These are phyloP conservation scores for Argyra leucocephala DNA, from an alignment of 2,888 invertebrate genomes.

Conservation along the genomic window DNA sequence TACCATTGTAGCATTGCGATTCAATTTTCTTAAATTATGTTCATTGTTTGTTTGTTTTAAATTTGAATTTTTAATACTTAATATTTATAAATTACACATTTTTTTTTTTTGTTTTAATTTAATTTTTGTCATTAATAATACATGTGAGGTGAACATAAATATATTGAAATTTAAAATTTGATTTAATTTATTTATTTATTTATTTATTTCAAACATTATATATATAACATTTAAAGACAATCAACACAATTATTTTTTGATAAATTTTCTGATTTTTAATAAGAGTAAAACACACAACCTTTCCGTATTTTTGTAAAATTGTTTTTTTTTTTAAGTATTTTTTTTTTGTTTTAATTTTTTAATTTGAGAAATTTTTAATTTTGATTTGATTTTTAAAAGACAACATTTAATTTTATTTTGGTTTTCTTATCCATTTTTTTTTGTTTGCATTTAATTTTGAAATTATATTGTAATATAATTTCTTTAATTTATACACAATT, in stretches of 20 bases:
- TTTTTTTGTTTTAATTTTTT: too few relatives aligned
- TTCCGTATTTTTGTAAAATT: constrained; percentile 1
- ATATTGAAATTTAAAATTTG: not conserved
- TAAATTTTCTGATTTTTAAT: not conserved
- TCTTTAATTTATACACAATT: too few relatives aligned
- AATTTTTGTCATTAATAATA: not conserved
- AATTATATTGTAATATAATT: too few relatives aligned
- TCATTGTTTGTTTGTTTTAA: not conserved
- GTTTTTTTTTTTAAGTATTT: too few relatives aligned
- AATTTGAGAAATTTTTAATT: not conserved
- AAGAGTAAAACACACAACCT: constrained; percentile 1
- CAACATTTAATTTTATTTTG: not conserved
- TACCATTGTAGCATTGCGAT: not conserved
- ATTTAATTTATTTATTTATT: too few relatives aligned
- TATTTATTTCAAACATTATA: not conserved
- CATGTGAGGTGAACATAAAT: not conserved
- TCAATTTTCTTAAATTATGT: not conserved
- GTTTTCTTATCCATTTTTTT: too few relatives aligned
- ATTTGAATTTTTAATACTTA: not conserved
- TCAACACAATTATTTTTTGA: not conserved
- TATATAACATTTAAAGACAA: constrained; percentile 2
- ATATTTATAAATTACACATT: not conserved
- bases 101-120: not conserved
- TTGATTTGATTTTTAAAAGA: not conserved
- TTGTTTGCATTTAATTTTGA: too few relatives aligned